Conservation (phyloP, 2,888 invertebrate species). For the Caenorhabditis sp. region DNA sequence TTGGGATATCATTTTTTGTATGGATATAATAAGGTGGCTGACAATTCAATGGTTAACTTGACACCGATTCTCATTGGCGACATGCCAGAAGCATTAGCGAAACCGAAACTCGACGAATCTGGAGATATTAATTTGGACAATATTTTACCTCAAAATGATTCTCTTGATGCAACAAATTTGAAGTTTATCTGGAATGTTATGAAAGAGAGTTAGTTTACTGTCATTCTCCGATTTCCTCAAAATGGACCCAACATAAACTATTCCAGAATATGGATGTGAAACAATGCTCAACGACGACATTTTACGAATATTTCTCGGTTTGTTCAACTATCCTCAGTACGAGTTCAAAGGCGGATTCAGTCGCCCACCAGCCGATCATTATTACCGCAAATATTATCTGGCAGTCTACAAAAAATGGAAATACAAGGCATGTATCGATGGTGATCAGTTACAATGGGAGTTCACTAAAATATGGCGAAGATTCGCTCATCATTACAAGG, state of each 20-base stretch:
- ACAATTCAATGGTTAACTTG: conserved; percentile 91
- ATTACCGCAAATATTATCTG: conserved; percentile 69
- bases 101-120: conserved; percentile 36
- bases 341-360: conserved; percentile 68
- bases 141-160: conserved; percentile 41
- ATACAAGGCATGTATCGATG: conserved; percentile 39
- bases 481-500: conserved; percentile 67
- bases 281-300: conserved; percentile 64
- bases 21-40: conserved; percentile 89
- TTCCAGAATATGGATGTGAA: conserved; percentile 47
- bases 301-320: conserved; percentile 43
- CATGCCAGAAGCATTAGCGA: conserved; percentile 35
- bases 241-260: no score
- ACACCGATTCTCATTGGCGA: conserved; percentile 82
- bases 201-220: conserved; percentile 47
- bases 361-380: conserved; percentile 71
- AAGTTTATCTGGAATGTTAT: conserved; percentile 62
- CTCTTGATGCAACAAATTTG: conserved; percentile 48
- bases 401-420: conserved; percentile 51
- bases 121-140: conserved; percentile 49
- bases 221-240: no score
- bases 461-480: conserved; percentile 62
- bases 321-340: conserved; percentile 58
- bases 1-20: conserved; percentile 81
- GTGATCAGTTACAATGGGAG: conserved; percentile 44